A percentile compares a stretch with the other conserved stretches of the same genome.
phyloP scores from a whole-genome alignment of 2,888 invertebrate species.

The Limenitis camilla region DNA sequence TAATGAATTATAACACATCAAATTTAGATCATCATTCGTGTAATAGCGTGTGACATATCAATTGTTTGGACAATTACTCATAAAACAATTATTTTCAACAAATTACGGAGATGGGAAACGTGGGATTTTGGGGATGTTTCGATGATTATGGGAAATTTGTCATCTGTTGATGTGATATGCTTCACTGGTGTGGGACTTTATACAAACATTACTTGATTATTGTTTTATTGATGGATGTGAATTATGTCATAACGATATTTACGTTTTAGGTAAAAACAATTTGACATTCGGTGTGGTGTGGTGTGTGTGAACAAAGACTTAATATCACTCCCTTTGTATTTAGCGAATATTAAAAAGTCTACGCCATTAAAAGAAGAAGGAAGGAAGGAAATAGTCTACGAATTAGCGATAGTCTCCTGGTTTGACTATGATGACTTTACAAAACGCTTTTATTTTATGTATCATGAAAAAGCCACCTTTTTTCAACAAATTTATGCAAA shows the following conservation, averaged over 20 bases:
- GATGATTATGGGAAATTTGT: conserved; percentile 63
- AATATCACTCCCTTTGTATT: no score
- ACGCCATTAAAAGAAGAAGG: no score
- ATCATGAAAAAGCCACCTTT: no score
- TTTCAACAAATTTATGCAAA: no score
- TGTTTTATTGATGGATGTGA: conserved; percentile 9
- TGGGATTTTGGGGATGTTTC: conserved; percentile 46
- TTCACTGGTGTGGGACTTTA: conserved; percentile 48
- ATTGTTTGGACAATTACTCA: conserved; percentile 43
- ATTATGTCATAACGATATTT: background rate
- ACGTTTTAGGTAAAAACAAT: background rate
- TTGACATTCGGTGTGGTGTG: no score
- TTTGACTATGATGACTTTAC: no score
- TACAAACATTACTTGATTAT: conserved; percentile 16
- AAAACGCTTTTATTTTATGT: no score
- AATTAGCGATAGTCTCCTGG: no score
- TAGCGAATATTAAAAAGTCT: no score
- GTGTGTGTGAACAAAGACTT: no score
- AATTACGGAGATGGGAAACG: conserved; percentile 49
- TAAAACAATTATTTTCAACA: conserved; percentile 59
- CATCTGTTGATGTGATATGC: conserved; percentile 53
- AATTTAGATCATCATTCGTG: background rate
- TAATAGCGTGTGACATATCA: conserved; percentile 35
- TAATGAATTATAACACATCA: no score
- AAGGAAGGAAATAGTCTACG: no score